These are phyloP conservation scores for Ceratitis capitata DNA, from an alignment of 1,140 invertebrate genomes.

Conservation along the genomic window DNA sequence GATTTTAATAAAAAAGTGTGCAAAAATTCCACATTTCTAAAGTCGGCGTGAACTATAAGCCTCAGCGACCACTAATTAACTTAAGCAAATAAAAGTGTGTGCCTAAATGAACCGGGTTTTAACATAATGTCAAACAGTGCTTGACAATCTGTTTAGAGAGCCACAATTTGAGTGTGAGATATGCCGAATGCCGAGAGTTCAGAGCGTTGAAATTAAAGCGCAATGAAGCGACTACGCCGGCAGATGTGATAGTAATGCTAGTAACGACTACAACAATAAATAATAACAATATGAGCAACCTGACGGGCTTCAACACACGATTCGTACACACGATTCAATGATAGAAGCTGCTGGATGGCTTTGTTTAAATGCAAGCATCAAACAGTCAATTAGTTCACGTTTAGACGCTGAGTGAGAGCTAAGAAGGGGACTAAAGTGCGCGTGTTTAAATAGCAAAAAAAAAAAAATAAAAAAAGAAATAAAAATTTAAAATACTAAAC, in stretches of 20 bases:
- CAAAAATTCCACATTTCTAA: neutral
- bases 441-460: neutral
- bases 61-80: no score
- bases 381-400: neutral
- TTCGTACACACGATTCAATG: neutral
- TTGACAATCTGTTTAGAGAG: neutral
- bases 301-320: conserved; percentile 10
- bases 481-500: no score
- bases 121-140: neutral
- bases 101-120: neutral
- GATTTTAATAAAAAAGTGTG: neutral
- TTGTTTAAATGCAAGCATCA: neutral
- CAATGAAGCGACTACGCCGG: neutral
- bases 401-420: neutral
- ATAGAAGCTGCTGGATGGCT: neutral
- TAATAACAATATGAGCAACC: neutral
- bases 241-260: neutral
- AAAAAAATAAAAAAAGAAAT: neutral
- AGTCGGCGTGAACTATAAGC: neutral
- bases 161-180: neutral
- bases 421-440: neutral
- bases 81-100: neutral
- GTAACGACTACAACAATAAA: neutral
- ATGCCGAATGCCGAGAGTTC: neutral
- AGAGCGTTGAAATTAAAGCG: neutral